Conservation (phyloP, 2,113 vertebrate genomes). For the Uria lomvia region DNA sequence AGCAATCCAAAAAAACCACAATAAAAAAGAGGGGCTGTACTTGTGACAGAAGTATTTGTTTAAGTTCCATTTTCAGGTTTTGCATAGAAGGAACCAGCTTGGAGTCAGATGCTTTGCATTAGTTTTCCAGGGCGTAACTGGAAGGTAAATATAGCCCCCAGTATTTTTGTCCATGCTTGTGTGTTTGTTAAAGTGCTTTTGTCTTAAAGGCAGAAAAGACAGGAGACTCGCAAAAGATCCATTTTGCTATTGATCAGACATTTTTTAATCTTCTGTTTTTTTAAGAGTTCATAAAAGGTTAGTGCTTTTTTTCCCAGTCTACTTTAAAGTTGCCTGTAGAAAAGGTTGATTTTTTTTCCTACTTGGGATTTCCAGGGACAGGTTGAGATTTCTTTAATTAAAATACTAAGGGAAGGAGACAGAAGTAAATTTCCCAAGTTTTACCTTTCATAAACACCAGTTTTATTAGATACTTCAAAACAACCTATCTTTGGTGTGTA, state of each 20-base stretch:
- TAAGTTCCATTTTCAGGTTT: neutral
- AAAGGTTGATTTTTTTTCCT: neutral
- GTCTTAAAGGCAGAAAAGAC: neutral
- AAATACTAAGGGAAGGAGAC: neutral
- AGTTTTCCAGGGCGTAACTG: neutral
- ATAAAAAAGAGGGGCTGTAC: neutral
- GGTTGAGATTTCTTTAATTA: slow-evolving; percentile 54
- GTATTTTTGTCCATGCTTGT: neutral
- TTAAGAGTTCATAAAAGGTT: slow-evolving; percentile 18
- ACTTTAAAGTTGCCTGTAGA: neutral
- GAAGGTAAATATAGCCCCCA: neutral
- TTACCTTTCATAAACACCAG: slow-evolving; percentile 10
- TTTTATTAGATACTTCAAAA: neutral
- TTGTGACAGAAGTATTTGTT: neutral
- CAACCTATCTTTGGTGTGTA: neutral
- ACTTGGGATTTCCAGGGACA: neutral
- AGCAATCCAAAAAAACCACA: neutral
- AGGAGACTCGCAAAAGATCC: neutral
- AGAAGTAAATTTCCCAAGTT: slow-evolving; percentile 8
- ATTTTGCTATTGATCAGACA: slow-evolving; percentile 24
- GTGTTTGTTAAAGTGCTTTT: neutral
- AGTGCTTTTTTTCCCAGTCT: neutral
- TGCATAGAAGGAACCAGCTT: neutral
- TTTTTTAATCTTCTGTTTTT: slow-evolving; percentile 36
- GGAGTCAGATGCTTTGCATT: neutral